These are phyloP conservation scores for Melanaphis sacchari DNA, from an alignment of 1,140 invertebrate genomes.

Conservation along the genomic window DNA sequence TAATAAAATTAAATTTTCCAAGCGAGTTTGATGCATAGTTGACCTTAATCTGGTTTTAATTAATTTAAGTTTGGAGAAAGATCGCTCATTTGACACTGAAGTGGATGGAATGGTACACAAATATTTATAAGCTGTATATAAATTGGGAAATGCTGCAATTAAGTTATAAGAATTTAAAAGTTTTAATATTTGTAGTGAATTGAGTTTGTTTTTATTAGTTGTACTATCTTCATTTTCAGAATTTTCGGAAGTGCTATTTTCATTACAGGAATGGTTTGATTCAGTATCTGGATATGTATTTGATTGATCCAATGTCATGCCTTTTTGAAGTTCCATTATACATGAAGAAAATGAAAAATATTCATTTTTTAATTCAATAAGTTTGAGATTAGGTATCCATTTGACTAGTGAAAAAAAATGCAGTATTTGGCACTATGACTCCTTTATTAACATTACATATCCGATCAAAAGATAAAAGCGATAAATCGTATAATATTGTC, in stretches of 20 bases:
- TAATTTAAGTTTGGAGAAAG: background rate
- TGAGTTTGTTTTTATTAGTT: background rate
- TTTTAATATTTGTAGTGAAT: background rate
- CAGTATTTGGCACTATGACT: background rate
- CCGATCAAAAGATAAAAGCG: background rate
- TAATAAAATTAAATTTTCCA: background rate
- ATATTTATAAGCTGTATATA: constrained; percentile 1
- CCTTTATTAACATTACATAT: background rate
- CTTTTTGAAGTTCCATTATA: background rate
- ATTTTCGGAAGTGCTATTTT: background rate
- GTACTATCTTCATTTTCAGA: background rate
- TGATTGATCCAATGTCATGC: background rate
- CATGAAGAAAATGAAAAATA: background rate
- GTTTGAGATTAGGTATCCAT: background rate
- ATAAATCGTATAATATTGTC: background rate
- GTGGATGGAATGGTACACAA: constrained; percentile 2
- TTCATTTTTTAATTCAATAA: background rate
- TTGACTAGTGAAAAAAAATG: background rate
- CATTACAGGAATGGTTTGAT: background rate
- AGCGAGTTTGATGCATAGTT: background rate
- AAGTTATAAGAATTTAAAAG: constrained; percentile 1
- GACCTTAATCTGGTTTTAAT: constrained; percentile 10
- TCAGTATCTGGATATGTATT: background rate
- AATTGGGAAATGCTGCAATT: background rate
- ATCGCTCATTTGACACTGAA: constrained; percentile 1